These are phyloP conservation scores for Regulus satrapa DNA, from an alignment of 2,113 vertebrate genomes.

Conservation along the genomic window DNA sequence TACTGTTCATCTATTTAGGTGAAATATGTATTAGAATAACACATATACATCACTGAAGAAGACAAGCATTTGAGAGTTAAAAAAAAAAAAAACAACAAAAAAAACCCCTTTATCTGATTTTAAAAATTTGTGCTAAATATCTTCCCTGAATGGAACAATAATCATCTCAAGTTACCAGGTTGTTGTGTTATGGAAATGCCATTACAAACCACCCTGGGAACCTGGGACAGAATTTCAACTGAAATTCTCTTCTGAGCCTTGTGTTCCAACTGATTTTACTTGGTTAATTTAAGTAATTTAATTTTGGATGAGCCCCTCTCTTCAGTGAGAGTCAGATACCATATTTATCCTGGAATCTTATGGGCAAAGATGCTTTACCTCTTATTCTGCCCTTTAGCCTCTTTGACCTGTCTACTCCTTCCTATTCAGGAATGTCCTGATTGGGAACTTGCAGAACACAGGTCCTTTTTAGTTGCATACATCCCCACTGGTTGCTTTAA, in stretches of 20 bases:
- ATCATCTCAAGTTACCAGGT: not conserved
- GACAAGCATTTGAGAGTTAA: not conserved
- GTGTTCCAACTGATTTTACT: not conserved
- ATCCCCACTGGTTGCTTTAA: not conserved
- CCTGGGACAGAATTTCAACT: not conserved
- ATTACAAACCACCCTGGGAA: not conserved
- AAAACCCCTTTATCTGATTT: not conserved
- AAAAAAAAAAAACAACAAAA: too few species aligned
- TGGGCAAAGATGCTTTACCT: not conserved
- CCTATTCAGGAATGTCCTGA: not conserved
- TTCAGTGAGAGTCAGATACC: not conserved
- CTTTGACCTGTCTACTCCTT: not conserved
- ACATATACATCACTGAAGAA: not conserved
- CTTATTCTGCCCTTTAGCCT: not conserved
- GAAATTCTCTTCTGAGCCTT: not conserved
- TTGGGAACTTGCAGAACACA: not conserved
- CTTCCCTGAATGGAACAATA: not conserved
- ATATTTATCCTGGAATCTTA: not conserved
- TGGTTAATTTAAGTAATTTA: not conserved
- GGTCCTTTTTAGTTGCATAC: not conserved
- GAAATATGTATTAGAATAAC: not conserved
- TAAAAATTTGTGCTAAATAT: not conserved
- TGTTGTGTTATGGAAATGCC: not conserved
- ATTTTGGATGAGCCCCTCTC: not conserved
- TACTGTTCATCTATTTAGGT: not conserved